A percentile compares a stretch with the other conserved stretches of the same genome.
phyloP scores from a whole-genome alignment of 2,888 invertebrate genomes.

The Parasteatoda lunata region DNA sequence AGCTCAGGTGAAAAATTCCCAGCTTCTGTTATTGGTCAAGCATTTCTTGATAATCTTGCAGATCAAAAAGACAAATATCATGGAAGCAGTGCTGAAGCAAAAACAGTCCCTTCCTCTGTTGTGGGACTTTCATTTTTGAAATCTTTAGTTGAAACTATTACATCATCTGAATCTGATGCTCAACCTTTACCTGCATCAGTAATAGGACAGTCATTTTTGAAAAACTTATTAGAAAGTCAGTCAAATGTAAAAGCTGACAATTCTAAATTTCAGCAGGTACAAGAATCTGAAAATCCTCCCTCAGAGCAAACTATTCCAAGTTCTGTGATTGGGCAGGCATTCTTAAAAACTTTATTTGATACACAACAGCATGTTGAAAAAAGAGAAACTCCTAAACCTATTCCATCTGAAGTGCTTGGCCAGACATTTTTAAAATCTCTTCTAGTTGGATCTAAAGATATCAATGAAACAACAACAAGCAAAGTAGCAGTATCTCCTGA shows the following conservation, averaged over 20 bases:
- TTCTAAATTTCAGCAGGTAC: background rate
- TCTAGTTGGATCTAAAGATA: background rate
- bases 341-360: constrained; percentile 27
- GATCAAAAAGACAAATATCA: constrained; percentile 32
- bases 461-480: background rate
- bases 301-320: constrained; percentile 24
- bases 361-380: background rate
- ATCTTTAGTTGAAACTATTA: background rate
- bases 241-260: background rate
- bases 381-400: constrained; percentile 11
- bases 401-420: constrained; percentile 46
- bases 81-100: constrained; percentile 8
- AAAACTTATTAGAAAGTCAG: constrained; percentile 9
- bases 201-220: constrained; percentile 29
- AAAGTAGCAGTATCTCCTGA: background rate
- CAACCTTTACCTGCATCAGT: constrained; percentile 29
- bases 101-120: constrained; percentile 43
- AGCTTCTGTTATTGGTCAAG: constrained; percentile 49
- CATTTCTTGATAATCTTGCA: constrained; percentile 36
- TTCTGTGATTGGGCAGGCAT: constrained; percentile 45
- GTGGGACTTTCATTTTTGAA: constrained; percentile 44
- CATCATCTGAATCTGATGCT: background rate
- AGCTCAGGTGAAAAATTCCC: constrained; percentile 31
- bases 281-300: background rate
- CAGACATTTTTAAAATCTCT: constrained; percentile 61